A percentile compares a stretch with the other conserved stretches of the same genome.
Conservation (phyloP, 92 coral and sea anemone genomes). For the Palythoa grandiflora region DNA sequence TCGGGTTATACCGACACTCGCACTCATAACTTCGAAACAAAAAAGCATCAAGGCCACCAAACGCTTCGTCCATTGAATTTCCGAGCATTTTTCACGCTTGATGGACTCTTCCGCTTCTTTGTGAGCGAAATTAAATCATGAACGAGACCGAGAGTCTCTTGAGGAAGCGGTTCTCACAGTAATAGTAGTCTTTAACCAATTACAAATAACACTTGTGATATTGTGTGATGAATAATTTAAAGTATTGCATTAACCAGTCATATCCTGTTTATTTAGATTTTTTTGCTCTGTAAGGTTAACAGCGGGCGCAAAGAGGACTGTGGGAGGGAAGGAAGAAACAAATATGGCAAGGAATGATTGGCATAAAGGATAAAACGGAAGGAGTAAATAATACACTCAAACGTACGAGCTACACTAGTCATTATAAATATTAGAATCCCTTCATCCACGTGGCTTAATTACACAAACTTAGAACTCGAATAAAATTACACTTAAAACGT, state of each 20-base stretch:
- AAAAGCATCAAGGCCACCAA: slow-evolving; percentile 35
- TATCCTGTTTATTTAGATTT: slow-evolving; percentile 1
- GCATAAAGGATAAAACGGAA: neutral
- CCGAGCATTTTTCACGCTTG: slow-evolving; percentile 21
- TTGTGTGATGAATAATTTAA: slow-evolving; percentile 50
- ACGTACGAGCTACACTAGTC: neutral
- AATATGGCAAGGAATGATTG: neutral
- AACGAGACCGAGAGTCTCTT: neutral
- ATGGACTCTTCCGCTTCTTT: neutral
- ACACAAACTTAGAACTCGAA: slow-evolving; percentile 6
- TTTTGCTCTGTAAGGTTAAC: neutral
- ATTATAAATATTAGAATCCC: slow-evolving; percentile 17
- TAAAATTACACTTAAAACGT: neutral
- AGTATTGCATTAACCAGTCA: slow-evolving; percentile 27
- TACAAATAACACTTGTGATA: slow-evolving; percentile 30
- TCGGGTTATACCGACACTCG: slow-evolving; percentile 46
- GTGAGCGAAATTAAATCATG: neutral
- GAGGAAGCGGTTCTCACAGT: slow-evolving; percentile 9
- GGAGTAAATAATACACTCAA: neutral
- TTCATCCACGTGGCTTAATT: slow-evolving; percentile 30
- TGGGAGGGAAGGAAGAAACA: neutral
- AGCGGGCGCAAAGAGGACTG: neutral
- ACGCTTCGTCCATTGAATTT: slow-evolving; percentile 17
- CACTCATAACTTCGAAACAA: slow-evolving; percentile 39
- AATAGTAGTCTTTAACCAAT: slow-evolving; percentile 10